Percentiles rank a stretch among this genome's conserved stretches.
phyloP scores from a whole-genome alignment of 2,113 vertebrate species.

The Scomber scombrus region DNA sequence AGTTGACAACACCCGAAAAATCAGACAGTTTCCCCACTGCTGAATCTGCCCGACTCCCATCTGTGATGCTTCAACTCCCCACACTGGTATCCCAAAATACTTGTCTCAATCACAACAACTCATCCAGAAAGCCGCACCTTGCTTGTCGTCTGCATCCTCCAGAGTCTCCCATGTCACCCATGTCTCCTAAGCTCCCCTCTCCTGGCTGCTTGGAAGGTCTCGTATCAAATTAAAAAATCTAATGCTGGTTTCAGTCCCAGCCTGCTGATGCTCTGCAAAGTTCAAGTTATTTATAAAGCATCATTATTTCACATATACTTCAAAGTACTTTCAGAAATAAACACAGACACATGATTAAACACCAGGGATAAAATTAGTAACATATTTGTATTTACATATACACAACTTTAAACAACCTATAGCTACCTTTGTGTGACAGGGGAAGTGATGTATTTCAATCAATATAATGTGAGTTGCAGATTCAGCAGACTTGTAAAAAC shows the following conservation, averaged over 20 bases:
- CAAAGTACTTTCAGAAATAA: too few species aligned
- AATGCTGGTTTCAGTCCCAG: conserved; percentile 16
- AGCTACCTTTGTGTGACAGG: too few species aligned
- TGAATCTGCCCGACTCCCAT: conserved; percentile 21
- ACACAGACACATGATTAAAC: too few species aligned
- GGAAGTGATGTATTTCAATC: too few species aligned
- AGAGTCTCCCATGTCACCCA: conserved; percentile 2
- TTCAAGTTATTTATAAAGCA: background rate
- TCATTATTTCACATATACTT: background rate
- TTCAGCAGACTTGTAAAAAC: too few species aligned
- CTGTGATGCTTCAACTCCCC: conserved; percentile 15
- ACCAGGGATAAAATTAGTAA: too few species aligned
- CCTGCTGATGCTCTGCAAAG: conserved; percentile 3
- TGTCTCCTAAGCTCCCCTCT: background rate
- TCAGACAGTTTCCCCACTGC: background rate
- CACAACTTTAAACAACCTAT: too few species aligned
- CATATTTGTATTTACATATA: too few species aligned
- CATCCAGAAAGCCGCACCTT: conserved; percentile 45
- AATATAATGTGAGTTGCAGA: too few species aligned
- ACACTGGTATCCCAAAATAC: conserved; percentile 40
- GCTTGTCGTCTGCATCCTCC: conserved; percentile 5
- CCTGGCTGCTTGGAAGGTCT: background rate
- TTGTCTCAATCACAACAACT: conserved; percentile 33
- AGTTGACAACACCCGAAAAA: conserved; percentile 23
- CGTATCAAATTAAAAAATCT: conserved; percentile 20